These are phyloP conservation scores for Holothuria scabra DNA, from an alignment of 53 echinoderm and acorn worm species.

Conservation along the genomic window DNA sequence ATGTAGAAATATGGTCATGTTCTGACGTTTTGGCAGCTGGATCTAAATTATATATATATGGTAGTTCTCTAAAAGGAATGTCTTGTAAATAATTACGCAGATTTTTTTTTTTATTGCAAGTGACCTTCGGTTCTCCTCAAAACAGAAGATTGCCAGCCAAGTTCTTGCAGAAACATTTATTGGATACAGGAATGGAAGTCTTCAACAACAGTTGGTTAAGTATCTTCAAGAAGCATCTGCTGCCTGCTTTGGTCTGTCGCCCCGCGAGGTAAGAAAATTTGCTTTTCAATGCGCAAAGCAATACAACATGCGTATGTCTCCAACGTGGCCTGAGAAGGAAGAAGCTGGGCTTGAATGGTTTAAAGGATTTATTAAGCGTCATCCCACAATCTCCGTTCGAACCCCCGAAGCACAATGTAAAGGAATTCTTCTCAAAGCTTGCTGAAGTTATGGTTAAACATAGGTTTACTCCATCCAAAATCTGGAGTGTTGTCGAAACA, in stretches of 20 bases:
- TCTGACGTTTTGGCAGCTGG: too few species aligned
- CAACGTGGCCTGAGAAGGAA: constrained; percentile 17
- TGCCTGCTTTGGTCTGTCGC: constrained; percentile 10
- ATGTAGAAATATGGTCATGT: too few species aligned
- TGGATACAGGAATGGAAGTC: background rate
- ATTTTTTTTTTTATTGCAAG: too few species aligned
- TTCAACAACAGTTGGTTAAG: background rate
- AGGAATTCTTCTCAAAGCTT: constrained; percentile 13
- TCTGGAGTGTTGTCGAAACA: constrained; percentile 26
- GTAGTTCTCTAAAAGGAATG: too few species aligned
- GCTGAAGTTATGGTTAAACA: constrained; percentile 8
- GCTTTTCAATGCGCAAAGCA: constrained; percentile 24
- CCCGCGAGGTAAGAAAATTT: constrained; percentile 33
- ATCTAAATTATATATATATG: too few species aligned
- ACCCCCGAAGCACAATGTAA: constrained; percentile 29
- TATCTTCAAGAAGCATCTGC: constrained; percentile 5
- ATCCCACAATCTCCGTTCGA: constrained; percentile 2
- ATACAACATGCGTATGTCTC: background rate
- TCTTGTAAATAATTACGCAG: too few species aligned
- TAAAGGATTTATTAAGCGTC: constrained; percentile 11
- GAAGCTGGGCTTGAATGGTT: constrained; percentile 23
- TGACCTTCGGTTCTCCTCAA: too few species aligned
- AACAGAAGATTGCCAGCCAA: too few species aligned
- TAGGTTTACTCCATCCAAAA: background rate
- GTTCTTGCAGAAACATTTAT: background rate